phyloP scores from a whole-genome alignment of 2,888 invertebrate species.

The Theodoxus fluviatilis region DNA sequence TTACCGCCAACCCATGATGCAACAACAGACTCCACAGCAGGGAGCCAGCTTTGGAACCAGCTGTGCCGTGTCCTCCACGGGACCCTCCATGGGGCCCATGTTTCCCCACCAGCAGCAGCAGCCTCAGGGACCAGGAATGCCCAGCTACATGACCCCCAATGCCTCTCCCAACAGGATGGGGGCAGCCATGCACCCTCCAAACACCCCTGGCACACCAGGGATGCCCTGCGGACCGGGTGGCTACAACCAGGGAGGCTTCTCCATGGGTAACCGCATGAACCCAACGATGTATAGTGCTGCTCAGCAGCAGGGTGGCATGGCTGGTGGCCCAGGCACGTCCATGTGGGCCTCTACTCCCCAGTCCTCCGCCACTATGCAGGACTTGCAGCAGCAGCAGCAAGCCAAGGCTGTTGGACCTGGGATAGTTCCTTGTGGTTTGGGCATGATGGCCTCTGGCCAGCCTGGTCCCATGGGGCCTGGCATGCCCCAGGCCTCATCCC shows the following conservation, averaged over 20 bases:
- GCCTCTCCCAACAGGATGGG: neutral
- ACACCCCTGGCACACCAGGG: constrained; percentile 29
- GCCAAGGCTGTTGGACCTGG: too few relatives aligned
- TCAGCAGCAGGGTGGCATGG: constrained; percentile 23
- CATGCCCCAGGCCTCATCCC: constrained; percentile 25
- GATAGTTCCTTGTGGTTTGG: too few relatives aligned
- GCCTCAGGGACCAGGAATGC: constrained; percentile 23
- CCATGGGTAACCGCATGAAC: constrained; percentile 26
- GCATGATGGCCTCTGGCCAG: constrained; percentile 28
- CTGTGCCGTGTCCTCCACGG: constrained; percentile 24
- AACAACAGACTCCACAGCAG: constrained; percentile 6
- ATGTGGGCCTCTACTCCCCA: constrained; percentile 13
- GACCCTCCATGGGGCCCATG: too few relatives aligned
- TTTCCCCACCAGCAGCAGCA: constrained; percentile 24
- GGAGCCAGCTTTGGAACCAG: constrained; percentile 24
- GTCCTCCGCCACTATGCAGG: constrained; percentile 17
- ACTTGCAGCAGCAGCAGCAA: too few relatives aligned
- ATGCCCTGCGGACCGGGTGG: constrained; percentile 21
- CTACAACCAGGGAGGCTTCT: constrained; percentile 20
- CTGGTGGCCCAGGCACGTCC: constrained; percentile 6
- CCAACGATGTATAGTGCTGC: neutral
- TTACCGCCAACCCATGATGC: too few relatives aligned
- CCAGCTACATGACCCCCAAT: constrained; percentile 26
- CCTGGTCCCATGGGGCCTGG: constrained; percentile 28
- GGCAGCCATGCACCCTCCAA: constrained; percentile 8